phyloP scores from a whole-genome alignment of 2,888 invertebrate genomes.

The Trichopoda pennipes region DNA sequence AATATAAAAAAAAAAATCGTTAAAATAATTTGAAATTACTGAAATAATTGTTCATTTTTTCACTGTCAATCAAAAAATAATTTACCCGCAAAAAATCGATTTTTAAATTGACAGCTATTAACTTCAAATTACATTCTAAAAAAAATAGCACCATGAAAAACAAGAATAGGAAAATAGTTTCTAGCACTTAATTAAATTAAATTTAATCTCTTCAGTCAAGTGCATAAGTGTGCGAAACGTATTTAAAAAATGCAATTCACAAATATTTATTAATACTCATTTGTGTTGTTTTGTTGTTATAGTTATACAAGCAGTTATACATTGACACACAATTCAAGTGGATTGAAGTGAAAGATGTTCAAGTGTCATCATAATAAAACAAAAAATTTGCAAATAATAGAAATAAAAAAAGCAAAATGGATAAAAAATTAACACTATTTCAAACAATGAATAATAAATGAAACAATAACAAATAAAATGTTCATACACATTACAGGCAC shows the following conservation, averaged over 20 bases:
- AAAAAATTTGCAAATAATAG: conserved; percentile 22
- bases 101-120: conserved; percentile 62
- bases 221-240: conserved; percentile 64
- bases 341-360: conserved; percentile 64
- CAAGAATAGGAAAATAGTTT: conserved; percentile 55
- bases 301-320: conserved; percentile 29
- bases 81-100: conserved; percentile 22
- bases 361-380: conserved; percentile 62
- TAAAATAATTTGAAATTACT: background rate
- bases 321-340: conserved; percentile 58
- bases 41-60: conserved; percentile 32
- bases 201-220: conserved; percentile 67
- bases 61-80: conserved; percentile 34
- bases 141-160: background rate
- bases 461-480: conserved; percentile 45
- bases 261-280: conserved; percentile 27
- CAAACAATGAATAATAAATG: conserved; percentile 40
- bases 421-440: conserved; percentile 54
- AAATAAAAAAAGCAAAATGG: conserved; percentile 40
- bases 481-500: background rate
- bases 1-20: no score
- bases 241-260: conserved; percentile 55
- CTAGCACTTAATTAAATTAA: conserved; percentile 60
- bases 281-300: conserved; percentile 9
- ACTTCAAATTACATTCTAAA: conserved; percentile 54